Percentiles rank a stretch among this genome's conserved stretches.
Evolutionary conservation across 2,113 vertebrate species (phyloP).

Genomic region (Amphiprion percula): DNA sequence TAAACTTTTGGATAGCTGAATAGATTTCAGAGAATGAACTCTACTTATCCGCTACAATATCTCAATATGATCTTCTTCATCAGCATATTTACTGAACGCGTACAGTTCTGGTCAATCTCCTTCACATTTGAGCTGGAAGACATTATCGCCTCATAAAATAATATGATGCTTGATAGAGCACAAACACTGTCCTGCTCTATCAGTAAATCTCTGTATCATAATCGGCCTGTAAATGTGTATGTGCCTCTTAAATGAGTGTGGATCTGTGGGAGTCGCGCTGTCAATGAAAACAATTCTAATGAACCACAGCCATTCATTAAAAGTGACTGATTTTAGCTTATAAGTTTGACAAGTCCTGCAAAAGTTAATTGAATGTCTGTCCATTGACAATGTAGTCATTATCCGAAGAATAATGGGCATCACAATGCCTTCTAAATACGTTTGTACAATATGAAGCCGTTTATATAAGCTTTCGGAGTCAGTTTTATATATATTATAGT

Average conservation of each 20-base stretch:
- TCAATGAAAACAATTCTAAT: conserved; percentile 31
- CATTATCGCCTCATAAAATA: conserved; percentile 3
- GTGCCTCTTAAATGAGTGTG: conserved; percentile 27
- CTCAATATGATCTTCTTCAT: background rate
- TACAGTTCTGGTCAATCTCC: background rate
- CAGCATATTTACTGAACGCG: conserved; percentile 1
- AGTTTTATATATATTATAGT: conserved; percentile 4
- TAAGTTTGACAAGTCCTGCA: conserved; percentile 39
- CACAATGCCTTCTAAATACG: conserved; percentile 21
- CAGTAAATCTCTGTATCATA: conserved; percentile 20
- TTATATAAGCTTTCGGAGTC: conserved; percentile 30
- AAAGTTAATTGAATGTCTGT: conserved; percentile 56
- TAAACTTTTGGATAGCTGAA: too few species aligned
- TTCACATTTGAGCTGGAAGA: background rate
- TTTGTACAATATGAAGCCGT: conserved; percentile 23
- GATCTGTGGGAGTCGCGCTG: conserved; percentile 40
- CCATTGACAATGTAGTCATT: conserved; percentile 40
- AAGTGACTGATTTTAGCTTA: conserved; percentile 28
- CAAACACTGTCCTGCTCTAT: conserved; percentile 4
- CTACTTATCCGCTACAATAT: background rate
- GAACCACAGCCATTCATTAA: conserved; percentile 39
- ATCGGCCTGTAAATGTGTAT: conserved; percentile 14
- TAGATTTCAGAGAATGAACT: too few species aligned
- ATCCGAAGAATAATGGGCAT: conserved; percentile 47
- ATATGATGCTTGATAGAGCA: conserved; percentile 6